These are phyloP conservation scores for Corydoras maculifer DNA, from an alignment of 2,113 vertebrate species.

Conservation along the genomic window DNA sequence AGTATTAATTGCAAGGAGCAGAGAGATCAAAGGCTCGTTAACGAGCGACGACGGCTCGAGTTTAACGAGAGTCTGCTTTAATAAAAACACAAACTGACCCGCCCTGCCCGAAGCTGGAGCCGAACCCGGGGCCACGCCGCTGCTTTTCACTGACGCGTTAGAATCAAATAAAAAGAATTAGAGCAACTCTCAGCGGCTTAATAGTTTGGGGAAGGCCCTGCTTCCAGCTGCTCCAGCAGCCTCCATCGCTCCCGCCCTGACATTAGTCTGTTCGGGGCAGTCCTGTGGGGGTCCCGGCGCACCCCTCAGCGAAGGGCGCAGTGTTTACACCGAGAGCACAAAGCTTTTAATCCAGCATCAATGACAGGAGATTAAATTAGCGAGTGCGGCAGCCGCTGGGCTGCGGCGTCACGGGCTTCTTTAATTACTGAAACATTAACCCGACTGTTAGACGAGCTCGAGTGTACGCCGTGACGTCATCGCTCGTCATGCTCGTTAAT, in stretches of 20 bases:
- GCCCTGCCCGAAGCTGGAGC: no score
- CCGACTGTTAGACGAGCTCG: conserved; percentile 3
- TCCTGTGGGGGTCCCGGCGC: not conserved
- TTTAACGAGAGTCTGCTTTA: not conserved
- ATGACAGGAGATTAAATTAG: conserved; percentile 13
- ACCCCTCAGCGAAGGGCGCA: conserved; percentile 12
- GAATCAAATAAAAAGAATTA: no score
- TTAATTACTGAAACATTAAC: conserved; percentile 9
- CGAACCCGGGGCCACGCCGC: no score
- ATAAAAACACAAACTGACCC: not conserved
- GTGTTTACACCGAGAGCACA: conserved; percentile 12
- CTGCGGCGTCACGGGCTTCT: conserved; percentile 7
- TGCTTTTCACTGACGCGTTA: no score
- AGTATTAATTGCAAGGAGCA: not conserved
- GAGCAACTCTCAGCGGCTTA: no score
- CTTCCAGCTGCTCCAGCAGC: no score
- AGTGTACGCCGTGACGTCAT: not conserved
- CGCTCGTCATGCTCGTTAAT: not conserved
- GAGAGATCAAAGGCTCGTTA: conserved; percentile 1
- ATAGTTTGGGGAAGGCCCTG: no score
- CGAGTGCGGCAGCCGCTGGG: not conserved
- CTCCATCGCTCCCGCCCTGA: no score
- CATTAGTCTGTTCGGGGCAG: not conserved
- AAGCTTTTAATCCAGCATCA: conserved; percentile 13
- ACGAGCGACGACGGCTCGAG: not conserved